Evolutionary conservation across 2,797 vertebrate genomes (phyloP).

Genomic region (Cyclopterus lumpus): DNA sequence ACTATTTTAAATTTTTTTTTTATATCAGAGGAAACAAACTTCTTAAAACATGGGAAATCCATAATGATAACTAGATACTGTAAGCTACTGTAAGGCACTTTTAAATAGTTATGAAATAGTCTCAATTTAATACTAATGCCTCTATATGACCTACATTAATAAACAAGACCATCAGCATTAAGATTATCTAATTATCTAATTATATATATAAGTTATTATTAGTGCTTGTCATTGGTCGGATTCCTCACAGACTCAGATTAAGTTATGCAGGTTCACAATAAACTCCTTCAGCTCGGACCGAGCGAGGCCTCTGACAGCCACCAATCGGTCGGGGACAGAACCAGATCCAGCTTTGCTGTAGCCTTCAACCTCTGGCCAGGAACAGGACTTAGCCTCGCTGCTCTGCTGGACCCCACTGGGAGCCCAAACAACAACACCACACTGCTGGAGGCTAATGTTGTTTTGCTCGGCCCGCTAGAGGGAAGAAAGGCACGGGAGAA

Average conservation of each 20-base stretch:
- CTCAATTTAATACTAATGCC: background rate
- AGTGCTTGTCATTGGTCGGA: too few relatives aligned
- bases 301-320: too few relatives aligned
- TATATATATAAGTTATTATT: too few relatives aligned
- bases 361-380: background rate
- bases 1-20: too few relatives aligned
- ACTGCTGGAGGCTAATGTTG: background rate
- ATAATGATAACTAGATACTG: background rate
- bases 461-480: background rate
- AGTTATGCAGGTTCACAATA: too few relatives aligned
- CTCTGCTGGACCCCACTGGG: background rate
- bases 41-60: background rate
- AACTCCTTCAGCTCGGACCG: too few relatives aligned
- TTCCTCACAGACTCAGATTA: too few relatives aligned
- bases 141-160: too few relatives aligned
- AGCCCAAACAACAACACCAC: background rate
- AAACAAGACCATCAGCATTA: too few relatives aligned
- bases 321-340: too few relatives aligned
- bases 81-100: background rate
- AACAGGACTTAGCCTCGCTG: background rate
- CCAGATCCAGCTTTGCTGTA: background rate
- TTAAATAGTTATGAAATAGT: background rate
- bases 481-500: background rate
- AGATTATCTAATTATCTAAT: too few relatives aligned
- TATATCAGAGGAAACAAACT: background rate